A percentile compares a stretch with the other conserved stretches of the same genome.
These are phyloP conservation scores for Seriola quinqueradiata DNA, from an alignment of 2,113 vertebrate species.

Conservation along the genomic window DNA sequence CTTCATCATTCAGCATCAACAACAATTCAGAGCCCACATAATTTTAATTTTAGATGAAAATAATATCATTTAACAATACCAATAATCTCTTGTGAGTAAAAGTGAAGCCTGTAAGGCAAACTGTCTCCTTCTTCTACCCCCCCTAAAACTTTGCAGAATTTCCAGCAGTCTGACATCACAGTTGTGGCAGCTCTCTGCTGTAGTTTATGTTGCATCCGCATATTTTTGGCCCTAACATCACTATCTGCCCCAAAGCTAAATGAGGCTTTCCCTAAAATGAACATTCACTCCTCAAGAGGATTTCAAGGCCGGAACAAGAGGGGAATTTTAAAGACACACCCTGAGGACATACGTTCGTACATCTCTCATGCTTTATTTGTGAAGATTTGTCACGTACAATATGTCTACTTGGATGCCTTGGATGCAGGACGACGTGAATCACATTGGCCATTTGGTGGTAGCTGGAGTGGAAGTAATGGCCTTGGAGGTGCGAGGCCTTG, in stretches of 20 bases:
- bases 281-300: neutral
- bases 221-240: slow-evolving; percentile 18
- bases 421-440: slow-evolving; percentile 24
- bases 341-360: neutral
- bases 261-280: neutral
- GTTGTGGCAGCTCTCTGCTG: neutral
- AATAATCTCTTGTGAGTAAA: neutral
- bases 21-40: neutral
- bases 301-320: neutral
- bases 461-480: slow-evolving; percentile 56
- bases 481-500: slow-evolving; percentile 45
- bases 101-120: neutral
- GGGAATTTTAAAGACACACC: neutral
- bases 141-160: neutral
- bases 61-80: neutral
- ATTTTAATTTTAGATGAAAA: neutral
- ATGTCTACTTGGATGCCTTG: slow-evolving; percentile 30
- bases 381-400: slow-evolving; percentile 28
- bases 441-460: slow-evolving; percentile 21
- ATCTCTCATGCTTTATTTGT: slow-evolving; percentile 6
- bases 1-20: neutral
- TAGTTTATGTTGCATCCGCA: neutral
- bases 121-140: neutral
- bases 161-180: neutral
- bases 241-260: slow-evolving; percentile 16